These are phyloP conservation scores for Tamandua tetradactyla DNA, from an alignment of 2,797 vertebrate species.

Conservation along the genomic window DNA sequence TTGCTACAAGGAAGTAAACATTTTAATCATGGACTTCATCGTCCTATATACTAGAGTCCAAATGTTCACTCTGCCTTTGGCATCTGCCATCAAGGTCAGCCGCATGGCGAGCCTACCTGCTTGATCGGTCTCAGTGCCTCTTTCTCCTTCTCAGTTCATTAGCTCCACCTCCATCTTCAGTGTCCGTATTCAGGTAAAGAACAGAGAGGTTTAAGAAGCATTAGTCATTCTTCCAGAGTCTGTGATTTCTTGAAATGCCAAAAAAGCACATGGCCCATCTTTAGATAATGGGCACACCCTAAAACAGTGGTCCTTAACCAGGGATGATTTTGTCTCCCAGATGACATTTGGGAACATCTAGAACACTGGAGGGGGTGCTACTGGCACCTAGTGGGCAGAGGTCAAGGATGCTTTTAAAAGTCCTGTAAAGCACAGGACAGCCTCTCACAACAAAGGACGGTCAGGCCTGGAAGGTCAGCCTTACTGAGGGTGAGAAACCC, in stretches of 20 bases:
- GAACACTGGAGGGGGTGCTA: not conserved
- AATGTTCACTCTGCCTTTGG: not conserved
- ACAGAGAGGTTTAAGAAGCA: not conserved
- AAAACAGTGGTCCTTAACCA: not conserved
- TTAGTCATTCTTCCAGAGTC: not conserved
- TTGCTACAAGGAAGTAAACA: slow-evolving; percentile 48
- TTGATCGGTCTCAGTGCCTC: not conserved
- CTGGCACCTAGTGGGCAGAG: not conserved
- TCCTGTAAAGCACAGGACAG: not conserved
- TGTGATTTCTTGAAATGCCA: not conserved
- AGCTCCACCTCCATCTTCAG: not conserved
- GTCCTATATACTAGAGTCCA: not conserved
- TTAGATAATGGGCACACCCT: not conserved
- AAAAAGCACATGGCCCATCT: not conserved
- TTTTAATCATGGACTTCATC: slow-evolving; percentile 27
- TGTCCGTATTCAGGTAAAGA: not conserved
- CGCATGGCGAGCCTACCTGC: not conserved
- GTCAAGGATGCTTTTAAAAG: not conserved
- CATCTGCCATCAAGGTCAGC: not conserved
- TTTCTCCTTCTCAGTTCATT: not conserved
- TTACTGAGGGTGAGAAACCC: not conserved
- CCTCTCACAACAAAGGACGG: not conserved
- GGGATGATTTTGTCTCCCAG: not conserved
- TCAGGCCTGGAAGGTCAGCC: not conserved
- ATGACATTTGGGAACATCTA: not conserved